Conservation (phyloP, 2,113 vertebrate species). For the Gobiocypris rarus region DNA sequence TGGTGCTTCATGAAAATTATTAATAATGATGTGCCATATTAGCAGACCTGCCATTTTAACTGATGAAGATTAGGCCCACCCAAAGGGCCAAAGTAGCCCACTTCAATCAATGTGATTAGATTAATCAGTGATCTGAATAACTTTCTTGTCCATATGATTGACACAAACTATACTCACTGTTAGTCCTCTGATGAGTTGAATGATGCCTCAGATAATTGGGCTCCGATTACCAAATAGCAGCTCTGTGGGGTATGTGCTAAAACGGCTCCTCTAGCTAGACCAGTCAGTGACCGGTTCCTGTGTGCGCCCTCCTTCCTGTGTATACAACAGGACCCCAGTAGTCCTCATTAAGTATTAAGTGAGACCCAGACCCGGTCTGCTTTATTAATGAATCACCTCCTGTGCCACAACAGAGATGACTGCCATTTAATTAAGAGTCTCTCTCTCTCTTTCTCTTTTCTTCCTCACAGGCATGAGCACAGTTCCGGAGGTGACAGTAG, state of each 20-base stretch:
- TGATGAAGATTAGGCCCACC: neutral
- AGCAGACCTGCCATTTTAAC: neutral
- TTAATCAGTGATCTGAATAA: conserved; percentile 34
- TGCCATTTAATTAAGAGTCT: conserved; percentile 47
- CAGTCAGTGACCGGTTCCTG: neutral
- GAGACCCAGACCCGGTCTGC: conserved; percentile 7
- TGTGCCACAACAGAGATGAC: conserved; percentile 38
- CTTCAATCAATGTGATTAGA: conserved; percentile 31
- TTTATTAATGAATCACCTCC: conserved; percentile 52
- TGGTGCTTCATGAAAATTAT: neutral
- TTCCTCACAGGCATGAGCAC: conserved; percentile 73
- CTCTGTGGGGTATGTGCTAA: neutral
- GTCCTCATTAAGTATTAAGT: conserved; percentile 46
- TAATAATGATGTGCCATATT: conserved; percentile 14
- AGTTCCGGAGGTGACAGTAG: conserved; percentile 74
- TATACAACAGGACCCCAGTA: conserved; percentile 7
- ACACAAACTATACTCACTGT: neutral
- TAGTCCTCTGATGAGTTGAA: conserved; percentile 10
- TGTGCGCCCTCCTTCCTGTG: neutral
- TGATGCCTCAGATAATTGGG: conserved; percentile 16
- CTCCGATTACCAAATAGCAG: neutral
- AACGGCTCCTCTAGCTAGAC: neutral
- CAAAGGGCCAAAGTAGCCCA: neutral
- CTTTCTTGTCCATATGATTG: conserved; percentile 22
- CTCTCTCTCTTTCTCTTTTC: neutral